phyloP scores from a whole-genome alignment of 2,888 invertebrate genomes.

The Hypomecis atomaria region DNA sequence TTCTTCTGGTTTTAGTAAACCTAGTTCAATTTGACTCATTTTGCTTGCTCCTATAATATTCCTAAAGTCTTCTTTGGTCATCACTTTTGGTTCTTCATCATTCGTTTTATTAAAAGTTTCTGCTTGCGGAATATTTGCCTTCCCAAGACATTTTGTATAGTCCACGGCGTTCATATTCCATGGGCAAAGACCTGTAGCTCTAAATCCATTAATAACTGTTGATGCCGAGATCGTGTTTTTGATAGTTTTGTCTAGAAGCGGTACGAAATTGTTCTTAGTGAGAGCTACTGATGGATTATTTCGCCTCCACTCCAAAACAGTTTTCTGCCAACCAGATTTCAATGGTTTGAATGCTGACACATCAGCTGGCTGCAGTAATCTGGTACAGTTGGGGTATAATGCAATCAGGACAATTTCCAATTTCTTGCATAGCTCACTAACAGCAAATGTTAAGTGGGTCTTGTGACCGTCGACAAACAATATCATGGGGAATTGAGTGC shows the following conservation, averaged over 20 bases:
- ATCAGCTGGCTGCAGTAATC: constrained; percentile 3
- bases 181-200: constrained; percentile 21
- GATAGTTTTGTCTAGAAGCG: constrained; percentile 6
- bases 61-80: constrained; percentile 4
- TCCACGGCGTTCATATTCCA: constrained; percentile 24
- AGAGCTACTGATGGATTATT: neutral
- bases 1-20: constrained; percentile 16
- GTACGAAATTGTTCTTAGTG: constrained; percentile 5
- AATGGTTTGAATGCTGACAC: constrained; percentile 1
- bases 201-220: constrained; percentile 18
- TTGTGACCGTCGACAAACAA: constrained; percentile 1
- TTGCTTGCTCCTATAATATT: constrained; percentile 8
- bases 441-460: neutral
- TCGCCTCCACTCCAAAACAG: neutral
- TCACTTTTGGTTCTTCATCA: constrained; percentile 1
- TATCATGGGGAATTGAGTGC: neutral
- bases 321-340: constrained; percentile 1
- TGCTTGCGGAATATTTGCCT: constrained; percentile 6
- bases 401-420: constrained; percentile 4
- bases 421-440: neutral
- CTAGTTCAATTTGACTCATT: constrained; percentile 6
- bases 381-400: constrained; percentile 5
- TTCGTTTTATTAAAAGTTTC: constrained; percentile 6
- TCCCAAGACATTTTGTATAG: constrained; percentile 24
- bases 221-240: neutral